Percentiles rank a stretch among this genome's conserved stretches.
Conservation (phyloP, 2,888 invertebrate species). For the Drosophila antonietae region DNA sequence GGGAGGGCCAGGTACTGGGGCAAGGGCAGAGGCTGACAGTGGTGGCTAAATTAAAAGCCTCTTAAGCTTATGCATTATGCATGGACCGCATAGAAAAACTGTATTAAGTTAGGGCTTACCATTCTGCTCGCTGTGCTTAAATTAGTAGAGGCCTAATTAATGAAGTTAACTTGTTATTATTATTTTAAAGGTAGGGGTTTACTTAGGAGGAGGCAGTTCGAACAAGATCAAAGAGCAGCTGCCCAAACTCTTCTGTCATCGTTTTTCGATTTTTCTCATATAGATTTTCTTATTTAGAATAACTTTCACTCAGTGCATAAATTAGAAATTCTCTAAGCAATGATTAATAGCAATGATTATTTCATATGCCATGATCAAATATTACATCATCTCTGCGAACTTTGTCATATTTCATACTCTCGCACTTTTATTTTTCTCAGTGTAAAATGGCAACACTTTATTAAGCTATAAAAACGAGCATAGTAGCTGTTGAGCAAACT, state of each 20-base stretch:
- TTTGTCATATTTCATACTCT: neutral
- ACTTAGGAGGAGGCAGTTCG: too few species aligned
- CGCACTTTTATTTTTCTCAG: neutral
- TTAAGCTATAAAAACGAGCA: too few species aligned
- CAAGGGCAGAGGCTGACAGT: neutral
- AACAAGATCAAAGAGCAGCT: neutral
- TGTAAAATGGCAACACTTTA: too few species aligned
- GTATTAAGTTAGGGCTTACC: neutral
- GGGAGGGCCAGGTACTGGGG: neutral
- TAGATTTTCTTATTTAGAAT: too few species aligned
- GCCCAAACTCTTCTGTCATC: neutral
- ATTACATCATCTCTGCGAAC: neutral
- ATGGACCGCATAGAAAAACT: slow-evolving; percentile 7
- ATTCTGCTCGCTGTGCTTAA: neutral
- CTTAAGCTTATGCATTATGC: slow-evolving; percentile 18
- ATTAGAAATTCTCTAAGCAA: too few species aligned
- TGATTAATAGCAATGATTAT: too few species aligned
- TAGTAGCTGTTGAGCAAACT: too few species aligned
- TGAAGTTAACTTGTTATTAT: neutral
- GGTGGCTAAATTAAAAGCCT: neutral
- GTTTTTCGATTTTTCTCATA: too few species aligned
- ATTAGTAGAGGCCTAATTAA: neutral
- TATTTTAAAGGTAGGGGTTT: neutral
- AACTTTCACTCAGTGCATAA: too few species aligned
- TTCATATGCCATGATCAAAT: too few species aligned